Base-by-base conservation (phyloP, 2,797 vertebrate species). In the Basileuterus tristriatus region DNA sequence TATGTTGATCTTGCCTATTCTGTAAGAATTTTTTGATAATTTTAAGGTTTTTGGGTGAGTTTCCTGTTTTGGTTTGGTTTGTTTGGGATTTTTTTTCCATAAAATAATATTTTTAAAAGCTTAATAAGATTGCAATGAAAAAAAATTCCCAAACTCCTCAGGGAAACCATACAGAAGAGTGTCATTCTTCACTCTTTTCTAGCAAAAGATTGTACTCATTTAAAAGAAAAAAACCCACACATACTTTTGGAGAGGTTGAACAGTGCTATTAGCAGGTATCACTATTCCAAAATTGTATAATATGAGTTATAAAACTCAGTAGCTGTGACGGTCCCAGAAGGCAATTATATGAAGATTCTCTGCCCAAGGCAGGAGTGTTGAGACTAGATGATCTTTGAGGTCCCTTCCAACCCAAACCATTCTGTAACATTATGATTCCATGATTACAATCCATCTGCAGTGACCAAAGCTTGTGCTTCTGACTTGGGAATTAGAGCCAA, bases 111-210 rank as follows among this genome's bases (percentile, higher is more conserved):
- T 19, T 39, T 34, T 6, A 22, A 82, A 52, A 44, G 1, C 3
- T 34, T 34, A 34, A 49, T 71, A 75, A 46, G 23, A 34, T 55
- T 5, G 7, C 7, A 29, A 27, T 39, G 13, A 32, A 77, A 56
- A 63, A 56, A 64, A 39, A 34, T 32, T 0, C 1, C 12, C 5
- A 29, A n/a, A 70, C 0, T 9, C 2, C 27, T 46, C 27, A 36
- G 10, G 17, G 8, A 7, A 1, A 1, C 41, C 2, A 1, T 77
- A 23, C 7, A 39, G 44, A 6, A 2, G 19, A 71, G 2, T 32
- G 9, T 26, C 4, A 11, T n/a, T 74, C 15, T 65, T 84, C 32
- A 32, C 32, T 37, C 3, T 52, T 50, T 83, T 70, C 32, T 19
- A 44, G 11, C 6, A 69, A 76, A 58, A 63, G 2, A 18, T 27